These are phyloP conservation scores for Harmothoe impar DNA, from an alignment of 2,888 invertebrate genomes.

Conservation along the genomic window DNA sequence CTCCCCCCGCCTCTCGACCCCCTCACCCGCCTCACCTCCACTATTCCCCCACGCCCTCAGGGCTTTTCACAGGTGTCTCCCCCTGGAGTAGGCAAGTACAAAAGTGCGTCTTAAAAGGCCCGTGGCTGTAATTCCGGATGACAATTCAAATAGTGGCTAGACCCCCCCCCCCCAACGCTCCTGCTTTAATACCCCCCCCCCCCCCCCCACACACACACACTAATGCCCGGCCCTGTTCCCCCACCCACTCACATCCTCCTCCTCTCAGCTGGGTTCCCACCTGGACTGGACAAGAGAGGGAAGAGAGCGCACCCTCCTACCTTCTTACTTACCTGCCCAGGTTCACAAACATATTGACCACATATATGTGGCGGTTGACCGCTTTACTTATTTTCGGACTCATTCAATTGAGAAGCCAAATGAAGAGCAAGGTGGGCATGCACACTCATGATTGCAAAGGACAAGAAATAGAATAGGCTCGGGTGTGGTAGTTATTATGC, in stretches of 20 bases:
- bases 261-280: no score
- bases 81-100: neutral
- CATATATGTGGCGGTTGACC: constrained; percentile 29
- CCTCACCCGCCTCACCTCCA: no score
- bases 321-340: neutral
- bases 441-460: neutral
- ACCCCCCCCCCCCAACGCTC: neutral
- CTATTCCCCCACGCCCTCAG: neutral
- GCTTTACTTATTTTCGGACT: neutral
- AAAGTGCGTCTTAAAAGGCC: constrained; percentile 5
- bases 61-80: constrained; percentile 18
- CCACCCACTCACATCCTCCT: neutral
- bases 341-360: neutral
- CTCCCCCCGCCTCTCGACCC: no score
- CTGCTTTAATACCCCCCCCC: neutral
- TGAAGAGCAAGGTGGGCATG: no score
- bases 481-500: neutral
- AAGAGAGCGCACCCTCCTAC: neutral
- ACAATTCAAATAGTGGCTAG: neutral
- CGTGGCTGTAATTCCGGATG: constrained; percentile 1
- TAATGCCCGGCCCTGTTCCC: no score
- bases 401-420: neutral
- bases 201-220: neutral
- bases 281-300: no score
- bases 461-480: neutral